Percentiles rank a stretch among this genome's conserved stretches.
Evolutionary conservation across 1,140 invertebrate species (phyloP).

Genomic region (Zaprionus nigranus): DNA sequence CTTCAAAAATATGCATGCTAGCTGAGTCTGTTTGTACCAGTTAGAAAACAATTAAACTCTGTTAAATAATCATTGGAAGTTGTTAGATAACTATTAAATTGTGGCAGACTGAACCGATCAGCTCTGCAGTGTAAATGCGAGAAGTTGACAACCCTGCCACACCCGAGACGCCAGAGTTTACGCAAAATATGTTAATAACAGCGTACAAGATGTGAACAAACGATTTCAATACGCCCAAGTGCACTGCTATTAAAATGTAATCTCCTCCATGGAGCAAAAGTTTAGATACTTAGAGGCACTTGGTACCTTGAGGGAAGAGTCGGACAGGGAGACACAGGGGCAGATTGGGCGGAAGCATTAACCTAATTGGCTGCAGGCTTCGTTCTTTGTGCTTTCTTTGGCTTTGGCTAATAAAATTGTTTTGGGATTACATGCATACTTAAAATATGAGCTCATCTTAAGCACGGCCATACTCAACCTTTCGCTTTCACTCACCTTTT

Average conservation of each 20-base stretch:
- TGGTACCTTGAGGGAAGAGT: background rate
- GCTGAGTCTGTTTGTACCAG: background rate
- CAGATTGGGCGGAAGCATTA: conserved; percentile 52
- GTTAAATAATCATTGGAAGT: background rate
- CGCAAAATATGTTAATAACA: conserved; percentile 37
- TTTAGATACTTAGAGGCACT: background rate
- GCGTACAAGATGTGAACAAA: conserved; percentile 8
- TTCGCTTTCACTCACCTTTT: conserved; percentile 27
- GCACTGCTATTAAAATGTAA: conserved; percentile 51
- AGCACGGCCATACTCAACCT: conserved; percentile 53
- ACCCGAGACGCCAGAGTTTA: conserved; percentile 3
- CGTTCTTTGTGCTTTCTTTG: conserved; percentile 7
- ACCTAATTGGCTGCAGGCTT: conserved; percentile 63
- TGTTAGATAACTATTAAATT: too few species aligned
- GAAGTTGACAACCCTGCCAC: conserved; percentile 7
- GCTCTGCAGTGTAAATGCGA: conserved; percentile 19
- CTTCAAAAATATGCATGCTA: conserved; percentile 45
- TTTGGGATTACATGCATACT: conserved; percentile 64
- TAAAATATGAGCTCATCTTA: conserved; percentile 62
- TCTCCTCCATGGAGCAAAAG: conserved; percentile 29
- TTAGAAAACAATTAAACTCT: background rate
- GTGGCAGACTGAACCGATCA: background rate
- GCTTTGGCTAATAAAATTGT: conserved; percentile 67
- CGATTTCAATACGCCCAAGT: conserved; percentile 35
- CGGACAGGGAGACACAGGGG: background rate